phyloP scores from a whole-genome alignment of 2,797 vertebrate species.

The Galagoides demidoff region DNA sequence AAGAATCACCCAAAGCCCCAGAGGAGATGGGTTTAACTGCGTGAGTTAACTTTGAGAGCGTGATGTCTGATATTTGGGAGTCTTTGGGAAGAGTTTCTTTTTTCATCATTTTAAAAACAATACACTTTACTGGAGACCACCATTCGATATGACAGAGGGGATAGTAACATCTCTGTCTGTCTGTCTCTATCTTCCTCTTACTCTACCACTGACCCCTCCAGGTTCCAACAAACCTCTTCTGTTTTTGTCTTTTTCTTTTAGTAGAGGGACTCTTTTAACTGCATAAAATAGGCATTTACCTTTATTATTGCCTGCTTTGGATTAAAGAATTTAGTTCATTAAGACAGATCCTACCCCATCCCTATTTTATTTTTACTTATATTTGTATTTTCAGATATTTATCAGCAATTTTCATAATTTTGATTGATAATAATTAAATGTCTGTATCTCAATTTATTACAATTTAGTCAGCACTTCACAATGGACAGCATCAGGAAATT shows the following conservation, averaged over 20 bases:
- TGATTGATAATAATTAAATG: background rate
- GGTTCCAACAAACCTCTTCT: background rate
- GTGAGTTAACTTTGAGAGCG: background rate
- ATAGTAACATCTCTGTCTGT: background rate
- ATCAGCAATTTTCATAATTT: background rate
- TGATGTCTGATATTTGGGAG: background rate
- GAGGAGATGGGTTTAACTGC: background rate
- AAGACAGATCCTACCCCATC: background rate
- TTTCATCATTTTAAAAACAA: background rate
- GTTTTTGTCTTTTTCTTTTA: background rate
- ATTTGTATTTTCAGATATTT: slow-evolving; percentile 13
- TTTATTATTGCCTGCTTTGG: background rate
- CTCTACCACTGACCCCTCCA: background rate
- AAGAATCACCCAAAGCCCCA: background rate
- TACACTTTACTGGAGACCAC: background rate
- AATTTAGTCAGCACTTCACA: background rate
- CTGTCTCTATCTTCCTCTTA: too few species aligned
- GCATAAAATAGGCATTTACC: background rate
- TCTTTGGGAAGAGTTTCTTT: background rate
- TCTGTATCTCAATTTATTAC: background rate
- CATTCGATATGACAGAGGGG: background rate
- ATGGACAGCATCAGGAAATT: background rate
- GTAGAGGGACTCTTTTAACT: too few species aligned
- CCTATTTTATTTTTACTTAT: background rate
- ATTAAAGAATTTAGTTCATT: background rate